These are phyloP conservation scores for Hydrozoanthus gracilis DNA, from an alignment of 92 coral and sea anemone genomes.

Conservation along the genomic window DNA sequence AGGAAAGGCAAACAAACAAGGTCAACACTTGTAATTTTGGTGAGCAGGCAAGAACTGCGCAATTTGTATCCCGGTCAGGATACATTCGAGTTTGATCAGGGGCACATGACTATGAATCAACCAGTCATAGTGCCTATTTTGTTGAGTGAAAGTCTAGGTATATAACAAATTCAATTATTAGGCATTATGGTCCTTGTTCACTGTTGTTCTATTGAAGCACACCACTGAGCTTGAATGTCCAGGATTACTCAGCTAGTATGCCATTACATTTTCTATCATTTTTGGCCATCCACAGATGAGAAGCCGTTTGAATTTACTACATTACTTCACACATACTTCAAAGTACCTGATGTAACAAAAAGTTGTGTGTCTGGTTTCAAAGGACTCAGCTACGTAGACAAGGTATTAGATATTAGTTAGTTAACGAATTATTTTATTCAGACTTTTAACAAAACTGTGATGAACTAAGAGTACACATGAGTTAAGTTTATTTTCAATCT, in stretches of 20 bases:
- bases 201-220: not conserved
- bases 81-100: too few relatives aligned
- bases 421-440: not conserved
- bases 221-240: not conserved
- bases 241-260: too few relatives aligned
- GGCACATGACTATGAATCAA: too few relatives aligned
- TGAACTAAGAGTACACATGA: not conserved
- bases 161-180: too few relatives aligned
- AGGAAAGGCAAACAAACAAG: too few relatives aligned
- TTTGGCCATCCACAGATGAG: conserved; percentile 58
- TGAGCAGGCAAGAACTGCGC: too few relatives aligned
- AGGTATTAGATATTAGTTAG: conserved; percentile 55
- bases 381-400: conserved; percentile 80
- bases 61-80: too few relatives aligned
- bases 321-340: conserved; percentile 89
- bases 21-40: too few relatives aligned
- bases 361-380: conserved; percentile 78
- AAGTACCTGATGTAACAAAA: conserved; percentile 80
- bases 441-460: not conserved
- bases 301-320: conserved; percentile 90
- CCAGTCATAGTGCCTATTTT: too few relatives aligned
- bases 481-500: not conserved
- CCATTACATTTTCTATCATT: not conserved
- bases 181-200: too few relatives aligned
- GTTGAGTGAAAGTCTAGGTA: too few relatives aligned